Percentiles rank a stretch among this genome's conserved stretches.
Conservation (phyloP, 2,888 invertebrate species). For the Sympetrum striolatum region DNA sequence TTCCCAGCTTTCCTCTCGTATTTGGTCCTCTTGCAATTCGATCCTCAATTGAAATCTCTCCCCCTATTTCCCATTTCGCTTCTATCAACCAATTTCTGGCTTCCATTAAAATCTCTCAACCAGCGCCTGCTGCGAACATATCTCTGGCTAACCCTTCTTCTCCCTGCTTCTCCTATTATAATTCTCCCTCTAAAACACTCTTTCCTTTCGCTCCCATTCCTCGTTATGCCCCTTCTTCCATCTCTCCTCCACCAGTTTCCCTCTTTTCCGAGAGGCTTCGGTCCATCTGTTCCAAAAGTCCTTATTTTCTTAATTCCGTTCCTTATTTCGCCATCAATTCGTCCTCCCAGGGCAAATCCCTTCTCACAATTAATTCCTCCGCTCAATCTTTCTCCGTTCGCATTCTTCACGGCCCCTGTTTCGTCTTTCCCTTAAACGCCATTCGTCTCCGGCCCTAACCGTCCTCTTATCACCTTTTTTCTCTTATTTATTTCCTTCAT, state of each 20-base stretch:
- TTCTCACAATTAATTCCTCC: background rate
- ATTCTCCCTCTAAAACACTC: background rate
- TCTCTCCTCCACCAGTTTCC: background rate
- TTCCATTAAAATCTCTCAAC: background rate
- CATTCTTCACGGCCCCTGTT: background rate
- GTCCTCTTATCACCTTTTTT: background rate
- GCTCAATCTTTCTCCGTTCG: background rate
- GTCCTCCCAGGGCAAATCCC: background rate
- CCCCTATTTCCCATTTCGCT: background rate
- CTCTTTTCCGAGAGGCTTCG: background rate
- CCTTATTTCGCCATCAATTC: background rate
- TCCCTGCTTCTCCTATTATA: background rate
- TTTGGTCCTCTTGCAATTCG: background rate
- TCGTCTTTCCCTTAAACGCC: background rate
- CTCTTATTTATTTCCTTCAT: background rate
- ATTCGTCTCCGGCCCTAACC: background rate
- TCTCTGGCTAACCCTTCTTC: background rate
- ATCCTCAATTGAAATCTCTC: background rate
- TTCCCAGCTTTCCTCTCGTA: no score
- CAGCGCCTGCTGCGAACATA: background rate
- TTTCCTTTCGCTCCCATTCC: background rate
- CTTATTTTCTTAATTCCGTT: conserved; percentile 18
- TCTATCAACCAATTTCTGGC: background rate
- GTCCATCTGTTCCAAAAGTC: conserved; percentile 19
- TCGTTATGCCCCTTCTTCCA: background rate